These are phyloP conservation scores for Brachyhypopomus gauderio DNA, from an alignment of 2,113 vertebrate genomes.

Conservation along the genomic window DNA sequence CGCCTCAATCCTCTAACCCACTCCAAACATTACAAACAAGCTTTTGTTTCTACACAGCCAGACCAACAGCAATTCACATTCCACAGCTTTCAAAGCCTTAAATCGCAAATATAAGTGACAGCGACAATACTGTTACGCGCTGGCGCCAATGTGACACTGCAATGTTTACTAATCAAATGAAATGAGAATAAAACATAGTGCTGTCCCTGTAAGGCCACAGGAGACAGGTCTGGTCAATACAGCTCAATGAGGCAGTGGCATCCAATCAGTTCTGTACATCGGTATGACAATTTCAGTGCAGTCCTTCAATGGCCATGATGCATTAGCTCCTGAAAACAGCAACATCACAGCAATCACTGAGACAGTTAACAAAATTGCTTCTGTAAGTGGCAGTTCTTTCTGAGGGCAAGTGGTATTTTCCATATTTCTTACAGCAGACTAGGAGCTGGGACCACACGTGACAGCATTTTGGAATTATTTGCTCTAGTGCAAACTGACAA, in stretches of 20 bases:
- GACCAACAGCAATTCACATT: conserved; percentile 41
- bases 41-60: conserved; percentile 38
- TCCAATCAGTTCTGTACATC: conserved; percentile 17
- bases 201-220: not conserved
- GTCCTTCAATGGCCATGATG: not conserved
- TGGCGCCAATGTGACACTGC: conserved; percentile 19
- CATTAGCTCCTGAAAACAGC: not conserved
- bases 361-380: not conserved
- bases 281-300: not conserved
- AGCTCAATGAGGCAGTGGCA: not conserved
- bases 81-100: conserved; percentile 39
- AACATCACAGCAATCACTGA: not conserved
- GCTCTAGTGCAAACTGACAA: no score
- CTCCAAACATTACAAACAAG: conserved; percentile 39
- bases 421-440: no score
- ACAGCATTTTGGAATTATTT: no score
- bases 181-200: conserved; percentile 17
- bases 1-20: conserved; percentile 16
- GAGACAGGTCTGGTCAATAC: conserved; percentile 15
- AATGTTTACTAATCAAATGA: conserved; percentile 24
- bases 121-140: conserved; percentile 42
- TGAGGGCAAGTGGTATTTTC: no score
- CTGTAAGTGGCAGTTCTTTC: not conserved
- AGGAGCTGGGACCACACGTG: no score
- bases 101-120: conserved; percentile 6